These are phyloP conservation scores for Perca fluviatilis DNA, from an alignment of 2,113 vertebrate genomes.

Conservation along the genomic window DNA sequence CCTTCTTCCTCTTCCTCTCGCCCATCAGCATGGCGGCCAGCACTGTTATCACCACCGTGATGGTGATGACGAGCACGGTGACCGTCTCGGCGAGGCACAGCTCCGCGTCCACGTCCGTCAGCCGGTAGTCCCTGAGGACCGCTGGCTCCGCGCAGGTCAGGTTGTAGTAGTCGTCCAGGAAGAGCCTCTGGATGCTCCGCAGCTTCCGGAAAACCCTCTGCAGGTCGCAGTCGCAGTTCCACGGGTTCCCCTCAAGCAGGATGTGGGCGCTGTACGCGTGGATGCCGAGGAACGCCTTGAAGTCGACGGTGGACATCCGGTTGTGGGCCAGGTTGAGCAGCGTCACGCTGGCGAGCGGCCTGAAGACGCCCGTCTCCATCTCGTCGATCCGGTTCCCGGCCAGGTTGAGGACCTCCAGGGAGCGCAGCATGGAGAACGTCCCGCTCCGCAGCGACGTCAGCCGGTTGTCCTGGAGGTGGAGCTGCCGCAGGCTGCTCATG, in stretches of 20 bases:
- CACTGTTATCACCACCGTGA: constrained; percentile 86
- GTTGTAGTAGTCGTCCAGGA: constrained; percentile 85
- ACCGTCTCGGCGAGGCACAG: constrained; percentile 87
- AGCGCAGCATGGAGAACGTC: constrained; percentile 86
- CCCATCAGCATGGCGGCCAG: constrained; percentile 87
- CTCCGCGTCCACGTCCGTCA: constrained; percentile 80
- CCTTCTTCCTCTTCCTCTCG: constrained; percentile 85
- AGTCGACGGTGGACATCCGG: constrained; percentile 76
- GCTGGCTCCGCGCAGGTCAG: constrained; percentile 80
- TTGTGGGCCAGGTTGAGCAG: constrained; percentile 84
- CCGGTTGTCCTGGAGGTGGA: constrained; percentile 82
- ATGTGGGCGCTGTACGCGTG: constrained; percentile 86
- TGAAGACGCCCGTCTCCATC: constrained; percentile 75
- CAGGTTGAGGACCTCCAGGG: constrained; percentile 86
- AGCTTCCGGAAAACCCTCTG: constrained; percentile 88
- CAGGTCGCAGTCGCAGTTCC: constrained; percentile 89
- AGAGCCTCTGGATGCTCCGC: constrained; percentile 82
- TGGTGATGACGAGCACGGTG: constrained; percentile 87
- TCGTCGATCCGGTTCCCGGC: constrained; percentile 79
- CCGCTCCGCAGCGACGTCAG: constrained; percentile 75
- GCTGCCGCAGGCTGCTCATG: constrained; percentile 82
- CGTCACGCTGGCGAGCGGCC: constrained; percentile 82
- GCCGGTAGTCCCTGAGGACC: constrained; percentile 65
- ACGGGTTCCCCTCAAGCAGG: constrained; percentile 84
- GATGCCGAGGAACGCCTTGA: constrained; percentile 86